Evolutionary conservation across 2,797 vertebrate genomes (phyloP).

Genomic region (Denticeps clupeoides): DNA sequence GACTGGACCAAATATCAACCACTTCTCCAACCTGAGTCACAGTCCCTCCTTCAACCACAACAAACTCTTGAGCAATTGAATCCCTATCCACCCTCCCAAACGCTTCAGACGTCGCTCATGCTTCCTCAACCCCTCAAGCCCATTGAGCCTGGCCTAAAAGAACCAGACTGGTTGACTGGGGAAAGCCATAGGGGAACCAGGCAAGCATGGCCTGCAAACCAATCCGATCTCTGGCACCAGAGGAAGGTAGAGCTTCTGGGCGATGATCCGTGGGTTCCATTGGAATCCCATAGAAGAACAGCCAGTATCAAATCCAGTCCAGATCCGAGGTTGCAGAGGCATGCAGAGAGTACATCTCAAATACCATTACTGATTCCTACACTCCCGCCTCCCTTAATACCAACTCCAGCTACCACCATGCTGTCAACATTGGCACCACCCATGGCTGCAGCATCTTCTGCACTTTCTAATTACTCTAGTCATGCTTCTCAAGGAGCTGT

Average conservation of each 20-base stretch:
- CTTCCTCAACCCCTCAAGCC: no score
- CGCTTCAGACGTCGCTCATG: no score
- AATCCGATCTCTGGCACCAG: slow-evolving; percentile 47
- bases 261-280: slow-evolving; percentile 35
- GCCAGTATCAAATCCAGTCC: slow-evolving; percentile 22
- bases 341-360: slow-evolving; percentile 27
- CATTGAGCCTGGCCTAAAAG: not conserved
- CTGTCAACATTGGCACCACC: not conserved
- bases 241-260: slow-evolving; percentile 38
- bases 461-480: no score
- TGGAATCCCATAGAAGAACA: slow-evolving; percentile 30
- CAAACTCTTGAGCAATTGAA: slow-evolving; percentile 9
- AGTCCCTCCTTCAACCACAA: not conserved
- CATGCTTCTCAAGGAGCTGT: slow-evolving; percentile 1
- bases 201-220: slow-evolving; percentile 31
- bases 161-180: not conserved
- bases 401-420: not conserved
- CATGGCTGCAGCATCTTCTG: not conserved
- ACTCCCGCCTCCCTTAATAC: not conserved
- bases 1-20: slow-evolving; percentile 10
- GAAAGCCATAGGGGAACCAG: not conserved
- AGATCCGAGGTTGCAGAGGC: slow-evolving; percentile 41
- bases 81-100: no score
- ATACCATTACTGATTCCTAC: not conserved
- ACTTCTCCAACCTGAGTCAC: not conserved